Base-by-base conservation (phyloP, 2,113 vertebrate species). In the Eretmochelys imbricata region DNA sequence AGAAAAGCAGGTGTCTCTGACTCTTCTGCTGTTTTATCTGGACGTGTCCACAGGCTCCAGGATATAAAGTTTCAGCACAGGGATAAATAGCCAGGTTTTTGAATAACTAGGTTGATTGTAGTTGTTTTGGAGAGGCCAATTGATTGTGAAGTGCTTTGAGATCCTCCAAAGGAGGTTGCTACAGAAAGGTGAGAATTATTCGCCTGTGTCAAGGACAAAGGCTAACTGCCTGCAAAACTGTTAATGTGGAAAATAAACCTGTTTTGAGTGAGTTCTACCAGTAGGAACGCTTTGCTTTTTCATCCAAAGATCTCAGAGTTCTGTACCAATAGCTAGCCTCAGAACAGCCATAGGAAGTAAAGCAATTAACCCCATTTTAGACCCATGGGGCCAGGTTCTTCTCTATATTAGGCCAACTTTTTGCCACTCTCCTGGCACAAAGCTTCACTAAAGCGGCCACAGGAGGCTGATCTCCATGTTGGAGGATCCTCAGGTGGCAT, bases 11-110 rank as follows among this genome's bases (percentile, higher is more conserved):
- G 55, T 92, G 4, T 84, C 55, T 92, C 55, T 92, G 82, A 84
- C 29, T 38, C 69, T 82, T 89, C 1, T 2, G 48, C 38, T 0
- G 0, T 19, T 84, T 9, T 80, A 38, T 31, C 16, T 27, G 57
- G 25, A 54, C 22, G 57, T 13, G 3, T 69, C 42, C 78, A 0
- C 9, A 49, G 19, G 8, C 38, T 53, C 79, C 22, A 76, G 55
- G 7, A 48, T 88, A 13, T 22, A 31, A 4, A 35, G 87, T 87
- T 82, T 6, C n/a, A 75, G 6, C 57, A 75, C 46, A 53, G 69
- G 50, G 87, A 51, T 49, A 75, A 88, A n/a, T 5, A 85, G n/a
- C 35, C 89, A 76, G 24, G 31, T 90, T 93, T 91, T 57, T 84
- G 49, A 65, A 35, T 69, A 82, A 80, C 17, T 76, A 49, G 10